phyloP scores from a whole-genome alignment of 53 echinoderm and acorn worm genomes.

The Luidia sarsii region DNA sequence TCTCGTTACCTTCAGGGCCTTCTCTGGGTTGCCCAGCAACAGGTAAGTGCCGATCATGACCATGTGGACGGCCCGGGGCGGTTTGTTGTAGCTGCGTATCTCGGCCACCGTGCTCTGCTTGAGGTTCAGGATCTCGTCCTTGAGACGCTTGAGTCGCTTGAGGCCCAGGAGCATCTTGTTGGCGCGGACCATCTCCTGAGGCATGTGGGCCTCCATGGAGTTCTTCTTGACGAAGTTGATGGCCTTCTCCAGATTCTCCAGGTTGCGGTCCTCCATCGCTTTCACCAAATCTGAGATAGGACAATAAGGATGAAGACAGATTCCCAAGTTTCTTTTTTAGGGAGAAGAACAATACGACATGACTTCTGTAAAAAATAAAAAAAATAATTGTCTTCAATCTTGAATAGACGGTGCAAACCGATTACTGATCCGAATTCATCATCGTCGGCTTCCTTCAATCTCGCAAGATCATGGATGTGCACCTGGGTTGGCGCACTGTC shows the following conservation, averaged over 20 bases:
- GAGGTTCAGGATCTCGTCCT: constrained; percentile 91
- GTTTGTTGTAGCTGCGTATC: constrained; percentile 92
- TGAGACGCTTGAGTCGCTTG: constrained; percentile 86
- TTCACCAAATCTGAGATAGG: constrained; percentile 61
- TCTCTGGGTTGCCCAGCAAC: constrained; percentile 95
- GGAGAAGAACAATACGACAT: too few species aligned
- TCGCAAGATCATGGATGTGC: too few species aligned
- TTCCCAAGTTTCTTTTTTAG: too few species aligned
- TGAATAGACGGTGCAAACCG: too few species aligned
- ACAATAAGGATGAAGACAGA: too few species aligned
- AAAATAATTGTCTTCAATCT: too few species aligned
- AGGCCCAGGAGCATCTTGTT: constrained; percentile 93
- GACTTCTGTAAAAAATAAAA: too few species aligned
- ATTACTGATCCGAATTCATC: too few species aligned
- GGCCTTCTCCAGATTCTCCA: constrained; percentile 87
- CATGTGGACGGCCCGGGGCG: constrained; percentile 84
- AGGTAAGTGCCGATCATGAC: constrained; percentile 95
- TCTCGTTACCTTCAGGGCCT: constrained; percentile 69
- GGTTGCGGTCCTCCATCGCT: constrained; percentile 85
- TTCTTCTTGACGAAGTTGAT: constrained; percentile 95
- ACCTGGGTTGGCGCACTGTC: too few species aligned
- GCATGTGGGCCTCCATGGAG: constrained; percentile 86
- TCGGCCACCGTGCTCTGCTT: constrained; percentile 98
- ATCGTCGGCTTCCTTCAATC: too few species aligned
- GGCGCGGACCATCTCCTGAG: constrained; percentile 90